phyloP scores from a whole-genome alignment of 2,113 vertebrate species.

The Buteo buteo region DNA sequence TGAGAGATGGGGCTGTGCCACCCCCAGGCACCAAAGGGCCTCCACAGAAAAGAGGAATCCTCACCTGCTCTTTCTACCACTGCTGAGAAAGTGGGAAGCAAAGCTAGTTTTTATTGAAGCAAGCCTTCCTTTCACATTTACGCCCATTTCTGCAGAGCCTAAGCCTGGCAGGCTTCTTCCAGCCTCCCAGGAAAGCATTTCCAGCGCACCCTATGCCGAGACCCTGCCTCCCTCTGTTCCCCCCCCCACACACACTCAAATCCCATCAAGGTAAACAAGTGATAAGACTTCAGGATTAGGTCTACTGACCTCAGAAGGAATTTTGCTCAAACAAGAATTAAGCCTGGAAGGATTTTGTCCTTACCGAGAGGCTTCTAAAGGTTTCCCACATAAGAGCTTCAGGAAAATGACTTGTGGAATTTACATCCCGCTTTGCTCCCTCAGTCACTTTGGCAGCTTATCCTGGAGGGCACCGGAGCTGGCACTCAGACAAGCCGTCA shows the following conservation, averaged over 20 bases:
- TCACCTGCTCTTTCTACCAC: neutral
- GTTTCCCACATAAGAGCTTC: conserved; percentile 26
- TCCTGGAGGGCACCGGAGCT: conserved; percentile 28
- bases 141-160: neutral
- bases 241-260: neutral
- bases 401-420: conserved; percentile 57
- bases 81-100: neutral
- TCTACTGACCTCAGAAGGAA: conserved; percentile 42
- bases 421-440: conserved; percentile 21
- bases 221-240: neutral
- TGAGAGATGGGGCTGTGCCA: neutral
- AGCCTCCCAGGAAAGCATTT: neutral
- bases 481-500: conserved; percentile 18
- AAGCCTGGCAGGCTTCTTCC: neutral
- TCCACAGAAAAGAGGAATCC: neutral
- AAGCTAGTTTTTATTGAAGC: neutral
- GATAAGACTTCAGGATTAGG: neutral
- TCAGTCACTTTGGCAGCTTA: conserved; percentile 50
- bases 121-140: neutral
- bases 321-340: conserved; percentile 38
- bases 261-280: neutral
- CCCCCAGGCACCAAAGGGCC: neutral
- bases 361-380: conserved; percentile 32
- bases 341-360: conserved; percentile 45
- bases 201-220: neutral